Evolutionary conservation across 2,797 vertebrate species (phyloP).

Genomic region (Pteronotus mesoamericanus): DNA sequence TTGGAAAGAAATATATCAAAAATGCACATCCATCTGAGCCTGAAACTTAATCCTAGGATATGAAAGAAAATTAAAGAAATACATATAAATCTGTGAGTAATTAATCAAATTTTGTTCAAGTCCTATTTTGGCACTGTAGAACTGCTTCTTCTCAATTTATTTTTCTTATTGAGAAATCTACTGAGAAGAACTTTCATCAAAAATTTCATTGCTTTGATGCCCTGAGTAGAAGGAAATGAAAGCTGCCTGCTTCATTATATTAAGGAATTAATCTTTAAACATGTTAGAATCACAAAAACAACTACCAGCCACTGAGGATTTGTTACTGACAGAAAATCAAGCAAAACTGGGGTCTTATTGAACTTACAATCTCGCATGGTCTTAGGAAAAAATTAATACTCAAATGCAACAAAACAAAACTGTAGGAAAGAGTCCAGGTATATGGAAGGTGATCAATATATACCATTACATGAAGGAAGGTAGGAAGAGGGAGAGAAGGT

Average conservation of each 20-base stretch:
- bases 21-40: background rate
- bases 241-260: background rate
- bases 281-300: background rate
- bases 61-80: background rate
- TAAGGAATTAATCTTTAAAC: constrained; percentile 5
- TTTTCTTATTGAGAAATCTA: background rate
- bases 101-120: background rate
- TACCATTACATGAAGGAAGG: background rate
- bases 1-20: background rate
- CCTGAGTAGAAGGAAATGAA: background rate
- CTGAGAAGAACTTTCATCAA: background rate
- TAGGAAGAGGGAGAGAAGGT: background rate
- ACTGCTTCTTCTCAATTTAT: background rate
- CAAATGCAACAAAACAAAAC: constrained; percentile 1
- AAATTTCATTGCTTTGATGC: background rate
- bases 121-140: background rate
- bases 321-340: constrained; percentile 32
- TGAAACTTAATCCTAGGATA: background rate
- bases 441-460: background rate
- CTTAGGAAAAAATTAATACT: background rate
- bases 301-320: background rate
- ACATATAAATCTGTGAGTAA: background rate
- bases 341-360: background rate
- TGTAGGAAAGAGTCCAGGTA: background rate
- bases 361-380: background rate